A percentile compares a stretch with the other conserved stretches of the same genome.
Conservation (phyloP, 2,888 invertebrate species). For the Orthosia incerta region DNA sequence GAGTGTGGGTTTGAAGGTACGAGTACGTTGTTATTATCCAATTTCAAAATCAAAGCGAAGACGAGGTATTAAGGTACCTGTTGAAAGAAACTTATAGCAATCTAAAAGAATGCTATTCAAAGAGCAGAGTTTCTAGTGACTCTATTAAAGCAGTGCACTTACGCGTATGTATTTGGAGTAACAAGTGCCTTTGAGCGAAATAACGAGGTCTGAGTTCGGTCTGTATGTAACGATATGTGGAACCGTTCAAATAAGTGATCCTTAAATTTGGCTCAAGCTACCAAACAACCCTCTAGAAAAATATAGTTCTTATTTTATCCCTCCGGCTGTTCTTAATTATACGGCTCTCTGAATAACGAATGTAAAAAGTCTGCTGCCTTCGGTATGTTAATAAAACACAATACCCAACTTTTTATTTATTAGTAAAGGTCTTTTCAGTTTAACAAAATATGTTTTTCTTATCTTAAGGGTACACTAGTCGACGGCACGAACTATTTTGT, state of each 20-base stretch:
- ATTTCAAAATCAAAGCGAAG: conserved; percentile 5
- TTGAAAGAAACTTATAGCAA: not conserved
- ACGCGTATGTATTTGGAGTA: not conserved
- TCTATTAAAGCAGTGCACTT: conserved; percentile 5
- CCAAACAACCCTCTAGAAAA: conserved; percentile 32
- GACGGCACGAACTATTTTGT: too few relatives aligned
- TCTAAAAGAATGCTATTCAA: conserved; percentile 19
- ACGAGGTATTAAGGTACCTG: not conserved
- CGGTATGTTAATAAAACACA: conserved; percentile 26
- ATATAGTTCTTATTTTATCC: conserved; percentile 45
- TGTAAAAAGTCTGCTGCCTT: conserved; percentile 21
- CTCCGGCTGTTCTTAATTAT: conserved; percentile 51
- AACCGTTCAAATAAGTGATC: conserved; percentile 39
- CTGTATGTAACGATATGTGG: conserved; percentile 40
- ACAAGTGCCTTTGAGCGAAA: conserved; percentile 17
- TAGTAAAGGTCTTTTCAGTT: conserved; percentile 3
- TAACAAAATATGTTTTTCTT: not conserved
- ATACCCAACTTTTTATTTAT: conserved; percentile 4
- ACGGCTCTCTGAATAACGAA: conserved; percentile 32
- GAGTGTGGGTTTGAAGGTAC: too few relatives aligned
- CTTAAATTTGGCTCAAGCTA: conserved; percentile 16
- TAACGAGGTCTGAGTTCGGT: conserved; percentile 21
- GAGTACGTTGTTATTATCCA: conserved; percentile 11
- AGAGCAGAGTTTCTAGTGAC: not conserved
- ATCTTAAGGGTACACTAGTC: too few relatives aligned